Evolutionary conservation across 2,888 invertebrate genomes (phyloP), one percentile per base, ranked within the genome.

Genomic region (Chloroclysta siterata): DNA sequence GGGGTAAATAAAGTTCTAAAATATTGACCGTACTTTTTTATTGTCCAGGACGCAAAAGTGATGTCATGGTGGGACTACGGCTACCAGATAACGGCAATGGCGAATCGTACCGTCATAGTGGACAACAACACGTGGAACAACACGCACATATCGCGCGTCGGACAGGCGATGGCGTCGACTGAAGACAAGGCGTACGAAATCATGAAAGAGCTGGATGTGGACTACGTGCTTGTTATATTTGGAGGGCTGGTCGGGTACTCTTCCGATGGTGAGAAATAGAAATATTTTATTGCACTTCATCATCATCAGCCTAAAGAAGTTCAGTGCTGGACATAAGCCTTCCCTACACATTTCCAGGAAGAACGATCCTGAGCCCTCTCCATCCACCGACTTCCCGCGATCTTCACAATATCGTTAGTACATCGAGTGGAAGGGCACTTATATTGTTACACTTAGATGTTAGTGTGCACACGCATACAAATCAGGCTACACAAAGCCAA

Each of bases 41-140:
- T 1, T 7, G 5, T 10, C 22, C 94, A 97, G 97, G 96, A 99
- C 88, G 96, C 99, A 0, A 97, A 98, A 85, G 96, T 99, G 63
- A 99, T 99, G 99, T 99, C 99, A 0, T 99, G 99, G 99, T 99
- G 99, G 99, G 99, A 99, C 94, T 99, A 99, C 90, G 99, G 99
- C 0, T 99, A 99, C 90, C 98, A 98, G 91, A 99, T 99, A 93
- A 99, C 99, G 0, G 99, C 99, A 0, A 99, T 99, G 99, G 99
- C 99, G 14, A 99, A 99, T 93, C 94, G 99, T 48, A 99, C 99
- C 0, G 98, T 99, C 75, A 94, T 99, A 73, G 99, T 99, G 58
- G 99, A 99, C 86, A 99, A 99, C 87, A 99, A 99, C 83, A 99
- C 99, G 0, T 99, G 99, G 99, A 99, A 99, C 89, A 99, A 99